These are phyloP conservation scores for Ptychobarbus kaznakovi DNA, from an alignment of 2,797 vertebrate species.

Conservation along the genomic window DNA sequence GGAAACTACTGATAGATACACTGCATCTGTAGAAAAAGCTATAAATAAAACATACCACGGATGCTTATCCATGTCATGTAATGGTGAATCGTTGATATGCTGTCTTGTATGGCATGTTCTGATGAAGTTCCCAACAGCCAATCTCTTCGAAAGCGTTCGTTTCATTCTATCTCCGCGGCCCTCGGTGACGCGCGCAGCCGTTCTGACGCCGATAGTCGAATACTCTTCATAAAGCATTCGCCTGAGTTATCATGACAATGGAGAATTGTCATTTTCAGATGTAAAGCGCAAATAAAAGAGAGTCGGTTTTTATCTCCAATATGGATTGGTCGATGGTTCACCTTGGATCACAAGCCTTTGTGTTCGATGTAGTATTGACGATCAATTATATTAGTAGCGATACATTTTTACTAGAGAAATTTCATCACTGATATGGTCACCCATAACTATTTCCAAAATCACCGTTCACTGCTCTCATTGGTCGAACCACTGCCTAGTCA, in stretches of 20 bases:
- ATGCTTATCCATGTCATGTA: constrained; percentile 34
- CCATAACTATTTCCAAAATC: constrained; percentile 40
- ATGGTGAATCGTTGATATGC: not conserved
- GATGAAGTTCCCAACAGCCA: not conserved
- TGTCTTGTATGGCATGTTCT: not conserved
- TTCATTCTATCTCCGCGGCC: constrained; percentile 29
- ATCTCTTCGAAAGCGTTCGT: not conserved
- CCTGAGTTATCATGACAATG: constrained; percentile 12
- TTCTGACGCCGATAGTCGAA: not conserved
- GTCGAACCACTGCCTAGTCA: not conserved
- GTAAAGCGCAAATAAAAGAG: not conserved
- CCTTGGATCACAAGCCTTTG: not conserved
- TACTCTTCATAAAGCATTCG: not conserved
- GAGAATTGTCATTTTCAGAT: not conserved
- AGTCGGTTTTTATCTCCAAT: not conserved
- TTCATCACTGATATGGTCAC: constrained; percentile 27
- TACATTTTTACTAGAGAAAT: not conserved
- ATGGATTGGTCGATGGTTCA: not conserved
- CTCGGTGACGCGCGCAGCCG: not conserved
- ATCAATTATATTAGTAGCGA: not conserved
- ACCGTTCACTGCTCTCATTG: constrained; percentile 31
- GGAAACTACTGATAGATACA: not conserved
- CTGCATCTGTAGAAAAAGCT: not conserved
- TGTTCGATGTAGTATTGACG: not conserved
- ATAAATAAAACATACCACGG: constrained; percentile 12